Base-by-base conservation (phyloP, 1,140 invertebrate genomes). In the Heliconius hermathena region DNA sequence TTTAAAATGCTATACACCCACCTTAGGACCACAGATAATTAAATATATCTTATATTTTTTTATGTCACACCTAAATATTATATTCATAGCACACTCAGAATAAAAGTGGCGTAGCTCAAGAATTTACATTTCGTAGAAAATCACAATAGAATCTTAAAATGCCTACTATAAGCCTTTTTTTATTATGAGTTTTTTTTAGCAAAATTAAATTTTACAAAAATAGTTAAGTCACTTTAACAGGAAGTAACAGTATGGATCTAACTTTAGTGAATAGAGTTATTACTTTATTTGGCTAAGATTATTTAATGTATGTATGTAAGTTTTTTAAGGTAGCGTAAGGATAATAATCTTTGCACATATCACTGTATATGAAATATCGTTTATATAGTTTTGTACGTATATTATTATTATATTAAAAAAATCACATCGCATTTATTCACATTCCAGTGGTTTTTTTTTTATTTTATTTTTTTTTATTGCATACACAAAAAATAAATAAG, bases 301-400 rank as follows among this genome's bases (percentile, higher is more conserved):
- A 84, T 84, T 84, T 84, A 84, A 84, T 81, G 54, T 81, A 84
- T 81, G 54, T 81, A 71, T 76, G 72, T 81, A 81, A 83, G 79
- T 22, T 78, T 79, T 41, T 29, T 66, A 18, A 66, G 1, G 22
- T 66, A 66, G 3, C 26, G 60, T 66, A 66, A 66, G 60, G 60
- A 66, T 71, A 74, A 52, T 66, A 76, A 77, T 77, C 74, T 78
- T 33, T 83, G 82, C 79, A 83, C 82, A 83, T 83, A 83, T 83
- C 82, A 78, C 54, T 46, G 60, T 57, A 57, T 79, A 18, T 66
- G 60, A 66, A 66, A 22, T 66, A 66, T 26, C 26, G 26, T 26
- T 22, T n/a, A 57, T 66, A 66, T 46, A 29, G 2, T 52, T 26
- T 66, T 66, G 60, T 66, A 66, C 11, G 60, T 66, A 29, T 66